Evolutionary conservation across 2,888 invertebrate species (phyloP).

Genomic region (Entomobrya proxima): DNA sequence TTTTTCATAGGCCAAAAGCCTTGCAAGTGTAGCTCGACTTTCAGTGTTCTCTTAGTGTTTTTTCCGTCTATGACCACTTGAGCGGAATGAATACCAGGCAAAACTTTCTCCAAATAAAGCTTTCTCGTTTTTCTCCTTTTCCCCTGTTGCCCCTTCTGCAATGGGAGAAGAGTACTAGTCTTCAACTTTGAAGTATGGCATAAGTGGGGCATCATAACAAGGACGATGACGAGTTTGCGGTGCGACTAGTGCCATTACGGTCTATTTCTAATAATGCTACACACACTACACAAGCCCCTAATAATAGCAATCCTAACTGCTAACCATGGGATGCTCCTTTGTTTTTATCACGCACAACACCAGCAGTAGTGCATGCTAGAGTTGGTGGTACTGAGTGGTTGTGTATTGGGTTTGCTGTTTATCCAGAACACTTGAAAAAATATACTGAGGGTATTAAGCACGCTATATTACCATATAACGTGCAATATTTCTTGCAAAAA

Average conservation of each 20-base stretch:
- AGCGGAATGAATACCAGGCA: conserved; percentile 61
- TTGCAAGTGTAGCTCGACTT: neutral
- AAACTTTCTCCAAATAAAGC: conserved; percentile 53
- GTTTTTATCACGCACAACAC: conserved; percentile 36
- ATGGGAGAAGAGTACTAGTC: conserved; percentile 1
- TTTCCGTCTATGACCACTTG: conserved; percentile 53
- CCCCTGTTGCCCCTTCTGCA: conserved; percentile 27
- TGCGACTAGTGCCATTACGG: conserved; percentile 51
- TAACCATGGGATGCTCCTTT: conserved; percentile 57
- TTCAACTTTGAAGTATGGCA: conserved; percentile 57
- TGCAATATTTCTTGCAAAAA: conserved; percentile 12
- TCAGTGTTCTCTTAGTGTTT: conserved; percentile 5
- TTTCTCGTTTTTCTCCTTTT: conserved; percentile 32
- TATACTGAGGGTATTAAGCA: conserved; percentile 34
- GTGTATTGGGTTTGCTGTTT: too few species aligned
- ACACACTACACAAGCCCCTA: conserved; percentile 17
- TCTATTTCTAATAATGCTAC: conserved; percentile 34
- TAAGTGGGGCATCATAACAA: conserved; percentile 63
- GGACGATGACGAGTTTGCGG: conserved; percentile 56
- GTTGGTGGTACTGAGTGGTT: too few species aligned
- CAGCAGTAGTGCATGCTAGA: neutral
- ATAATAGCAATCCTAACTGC: conserved; percentile 60
- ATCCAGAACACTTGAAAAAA: conserved; percentile 9
- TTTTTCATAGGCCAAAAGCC: neutral
- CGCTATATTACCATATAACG: conserved; percentile 11